A percentile compares a stretch with the other conserved stretches of the same genome.
Evolutionary conservation across 2,113 vertebrate genomes (phyloP).

Genomic region (Phasianus colchicus): DNA sequence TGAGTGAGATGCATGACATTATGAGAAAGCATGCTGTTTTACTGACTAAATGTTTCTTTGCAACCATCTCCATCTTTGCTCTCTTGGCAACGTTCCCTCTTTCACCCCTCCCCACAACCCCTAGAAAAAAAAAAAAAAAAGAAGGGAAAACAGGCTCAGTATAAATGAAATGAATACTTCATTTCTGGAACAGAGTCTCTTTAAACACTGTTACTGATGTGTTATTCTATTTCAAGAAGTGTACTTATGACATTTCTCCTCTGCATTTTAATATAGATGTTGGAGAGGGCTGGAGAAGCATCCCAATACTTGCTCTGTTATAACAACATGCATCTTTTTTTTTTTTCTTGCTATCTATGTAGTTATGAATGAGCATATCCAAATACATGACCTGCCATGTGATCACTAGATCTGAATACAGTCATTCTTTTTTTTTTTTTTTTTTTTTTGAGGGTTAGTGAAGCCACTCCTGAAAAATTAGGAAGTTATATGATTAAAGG

Average conservation of each 20-base stretch:
- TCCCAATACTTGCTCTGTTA: not conserved
- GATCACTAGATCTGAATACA: not conserved
- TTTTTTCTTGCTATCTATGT: not conserved
- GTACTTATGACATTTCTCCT: conserved; percentile 39
- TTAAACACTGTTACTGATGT: conserved; percentile 44
- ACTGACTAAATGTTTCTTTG: conserved; percentile 77
- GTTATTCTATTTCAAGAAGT: conserved; percentile 54
- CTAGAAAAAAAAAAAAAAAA: not conserved
- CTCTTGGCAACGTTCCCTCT: conserved; percentile 13
- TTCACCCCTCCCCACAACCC: not conserved
- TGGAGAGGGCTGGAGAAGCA: not conserved
- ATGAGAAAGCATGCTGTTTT: conserved; percentile 78
- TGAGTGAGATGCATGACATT: conserved; percentile 86
- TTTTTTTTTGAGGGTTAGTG: not conserved
- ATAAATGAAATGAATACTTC: conserved; percentile 71
- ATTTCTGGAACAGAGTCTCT: conserved; percentile 52
- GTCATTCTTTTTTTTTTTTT: not conserved
- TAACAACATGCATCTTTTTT: conserved; percentile 9
- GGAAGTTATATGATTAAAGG: not conserved
- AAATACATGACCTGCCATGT: not conserved
- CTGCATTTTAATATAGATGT: conserved; percentile 39
- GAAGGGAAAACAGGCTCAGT: conserved; percentile 29
- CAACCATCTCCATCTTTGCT: not conserved
- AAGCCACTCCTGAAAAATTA: not conserved
- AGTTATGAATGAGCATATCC: conserved; percentile 2